phyloP scores from a whole-genome alignment of 2,113 vertebrate genomes.

The Cepphus grylle region DNA sequence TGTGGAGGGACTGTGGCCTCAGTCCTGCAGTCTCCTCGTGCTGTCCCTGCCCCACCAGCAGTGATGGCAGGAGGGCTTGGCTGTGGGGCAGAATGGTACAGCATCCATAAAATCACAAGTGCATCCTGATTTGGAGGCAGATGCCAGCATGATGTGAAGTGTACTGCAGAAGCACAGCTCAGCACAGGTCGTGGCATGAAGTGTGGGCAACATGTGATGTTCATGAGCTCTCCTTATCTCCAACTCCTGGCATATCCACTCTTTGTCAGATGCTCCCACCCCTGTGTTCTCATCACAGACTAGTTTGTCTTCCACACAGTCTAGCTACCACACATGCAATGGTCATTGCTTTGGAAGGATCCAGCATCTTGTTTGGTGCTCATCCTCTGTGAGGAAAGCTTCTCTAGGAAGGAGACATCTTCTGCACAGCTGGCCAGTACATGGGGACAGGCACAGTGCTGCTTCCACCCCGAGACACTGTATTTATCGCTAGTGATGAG shows the following conservation, averaged over 20 bases:
- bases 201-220: background rate
- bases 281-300: rapidly evolving
- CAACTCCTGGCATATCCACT: background rate
- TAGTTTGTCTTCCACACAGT: background rate
- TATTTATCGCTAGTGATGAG: background rate
- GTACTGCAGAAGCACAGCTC: background rate
- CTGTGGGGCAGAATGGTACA: background rate
- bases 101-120: background rate
- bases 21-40: rapidly evolving
- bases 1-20: background rate
- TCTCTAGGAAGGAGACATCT: background rate
- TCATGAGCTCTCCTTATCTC: background rate
- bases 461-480: background rate
- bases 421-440: background rate
- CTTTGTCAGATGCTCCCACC: background rate
- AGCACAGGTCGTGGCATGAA: background rate
- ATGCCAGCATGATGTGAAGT: background rate
- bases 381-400: background rate
- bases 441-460: background rate
- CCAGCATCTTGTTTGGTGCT: background rate
- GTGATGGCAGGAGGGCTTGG: rapidly evolving
- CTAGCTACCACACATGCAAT: background rate
- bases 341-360: background rate
- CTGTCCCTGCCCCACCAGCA: background rate
- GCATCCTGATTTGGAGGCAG: background rate